Conservation (phyloP, 2,888 invertebrate genomes). For the Philereme vetulata region DNA sequence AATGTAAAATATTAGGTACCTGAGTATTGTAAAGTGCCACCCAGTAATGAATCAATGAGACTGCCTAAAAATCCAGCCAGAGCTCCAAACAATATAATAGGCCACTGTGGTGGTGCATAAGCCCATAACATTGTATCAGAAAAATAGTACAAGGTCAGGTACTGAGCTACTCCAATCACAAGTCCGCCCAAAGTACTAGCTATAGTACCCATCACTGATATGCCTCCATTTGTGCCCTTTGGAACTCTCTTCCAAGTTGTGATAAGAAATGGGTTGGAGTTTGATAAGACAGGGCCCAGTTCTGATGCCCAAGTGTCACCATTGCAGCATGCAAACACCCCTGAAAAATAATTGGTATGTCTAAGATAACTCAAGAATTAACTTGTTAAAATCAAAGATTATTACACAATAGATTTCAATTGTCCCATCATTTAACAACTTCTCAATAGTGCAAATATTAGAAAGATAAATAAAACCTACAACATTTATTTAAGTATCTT, state of each 20-base stretch:
- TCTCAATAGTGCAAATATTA: no score
- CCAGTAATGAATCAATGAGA: constrained; percentile 91
- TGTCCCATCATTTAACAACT: no score
- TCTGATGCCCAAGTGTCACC: constrained; percentile 97
- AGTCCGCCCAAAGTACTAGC: constrained; percentile 87
- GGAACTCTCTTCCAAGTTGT: constrained; percentile 90
- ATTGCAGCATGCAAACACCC: constrained; percentile 90
- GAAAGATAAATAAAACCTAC: no score
- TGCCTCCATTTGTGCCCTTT: constrained; percentile 94
- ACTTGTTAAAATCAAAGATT: no score
- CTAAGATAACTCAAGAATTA: no score
- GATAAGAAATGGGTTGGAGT: constrained; percentile 88
- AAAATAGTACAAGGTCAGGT: constrained; percentile 85
- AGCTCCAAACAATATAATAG: constrained; percentile 88
- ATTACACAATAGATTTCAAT: no score
- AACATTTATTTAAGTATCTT: no score
- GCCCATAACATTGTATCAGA: constrained; percentile 83
- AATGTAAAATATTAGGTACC: no score
- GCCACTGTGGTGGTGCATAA: constrained; percentile 90
- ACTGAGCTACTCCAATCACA: constrained; percentile 88
- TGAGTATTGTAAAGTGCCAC: constrained; percentile 94
- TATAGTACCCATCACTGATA: constrained; percentile 86
- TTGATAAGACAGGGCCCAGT: constrained; percentile 89
- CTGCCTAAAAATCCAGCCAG: constrained; percentile 92
- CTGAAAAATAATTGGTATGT: constrained; percentile 71